A percentile compares a stretch with the other conserved stretches of the same genome.
These are phyloP conservation scores for Sebastes fasciatus DNA, from an alignment of 2,113 vertebrate species.

Conservation along the genomic window DNA sequence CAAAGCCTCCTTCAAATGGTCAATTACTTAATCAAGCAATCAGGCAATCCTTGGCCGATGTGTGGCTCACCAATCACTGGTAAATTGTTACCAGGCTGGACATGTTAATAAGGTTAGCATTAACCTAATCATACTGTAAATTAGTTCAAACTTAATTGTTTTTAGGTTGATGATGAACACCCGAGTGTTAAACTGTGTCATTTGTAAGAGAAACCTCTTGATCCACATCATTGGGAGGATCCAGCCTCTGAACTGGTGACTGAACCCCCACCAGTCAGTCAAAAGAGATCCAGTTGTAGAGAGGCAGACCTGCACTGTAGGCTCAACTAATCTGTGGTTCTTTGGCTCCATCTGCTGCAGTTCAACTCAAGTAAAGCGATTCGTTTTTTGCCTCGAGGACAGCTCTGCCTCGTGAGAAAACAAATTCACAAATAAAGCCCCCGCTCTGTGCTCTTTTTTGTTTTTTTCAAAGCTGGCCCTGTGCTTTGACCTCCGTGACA, in stretches of 20 bases:
- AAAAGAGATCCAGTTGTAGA: not conserved
- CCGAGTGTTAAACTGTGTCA: not conserved
- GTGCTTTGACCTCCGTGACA: slow-evolving; percentile 35
- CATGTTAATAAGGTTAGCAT: not conserved
- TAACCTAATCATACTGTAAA: not conserved
- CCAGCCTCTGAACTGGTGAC: not conserved
- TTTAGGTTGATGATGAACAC: not conserved
- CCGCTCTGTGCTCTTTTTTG: not conserved
- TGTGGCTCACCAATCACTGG: not conserved
- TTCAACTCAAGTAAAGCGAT: not conserved
- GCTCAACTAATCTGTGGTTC: not conserved
- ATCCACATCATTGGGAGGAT: not conserved
- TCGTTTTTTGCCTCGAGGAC: not conserved
- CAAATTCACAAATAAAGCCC: not conserved
- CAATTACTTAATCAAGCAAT: not conserved
- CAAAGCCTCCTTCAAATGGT: not conserved
- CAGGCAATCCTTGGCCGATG: not conserved
- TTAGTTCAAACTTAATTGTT: not conserved
- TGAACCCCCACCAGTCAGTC: not conserved
- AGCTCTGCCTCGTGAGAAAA: not conserved
- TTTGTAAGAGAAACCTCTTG: not conserved
- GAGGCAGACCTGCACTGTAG: not conserved
- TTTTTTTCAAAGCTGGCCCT: not conserved
- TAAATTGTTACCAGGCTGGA: not conserved
- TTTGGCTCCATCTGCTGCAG: slow-evolving; percentile 38